Percentiles rank a stretch among this genome's conserved stretches.
These are phyloP conservation scores for Cladopsammia gracilis DNA, from an alignment of 64 coral and sea anemone genomes.

Conservation along the genomic window DNA sequence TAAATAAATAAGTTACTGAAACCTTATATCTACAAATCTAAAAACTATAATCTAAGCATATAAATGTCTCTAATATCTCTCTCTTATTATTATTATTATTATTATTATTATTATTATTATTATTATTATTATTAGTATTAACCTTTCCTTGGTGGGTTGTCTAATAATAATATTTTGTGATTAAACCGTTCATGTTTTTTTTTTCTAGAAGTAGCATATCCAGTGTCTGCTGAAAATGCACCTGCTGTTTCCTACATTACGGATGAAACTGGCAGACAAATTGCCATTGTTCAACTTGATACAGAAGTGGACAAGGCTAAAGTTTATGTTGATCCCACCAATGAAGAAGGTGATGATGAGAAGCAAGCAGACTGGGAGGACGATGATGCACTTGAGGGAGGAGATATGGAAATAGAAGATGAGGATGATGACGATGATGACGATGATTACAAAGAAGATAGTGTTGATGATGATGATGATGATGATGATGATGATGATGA, in stretches of 20 bases:
- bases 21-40: too few species aligned
- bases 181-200: too few species aligned
- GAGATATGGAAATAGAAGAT: not conserved
- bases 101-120: too few species aligned
- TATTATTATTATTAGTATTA: too few species aligned
- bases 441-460: not conserved
- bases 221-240: not conserved
- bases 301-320: slow-evolving; percentile 20
- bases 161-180: too few species aligned
- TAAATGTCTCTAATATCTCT: too few species aligned
- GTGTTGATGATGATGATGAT: not conserved
- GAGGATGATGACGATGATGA: not conserved
- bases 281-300: slow-evolving; percentile 21
- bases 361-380: not conserved
- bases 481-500: not conserved
- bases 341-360: slow-evolving; percentile 4
- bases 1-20: too few species aligned
- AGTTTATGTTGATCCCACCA: slow-evolving; percentile 10
- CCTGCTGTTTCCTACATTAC: slow-evolving; percentile 35
- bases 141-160: too few species aligned
- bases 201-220: too few species aligned
- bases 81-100: too few species aligned
- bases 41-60: too few species aligned
- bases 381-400: slow-evolving; percentile 9
- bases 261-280: slow-evolving; percentile 19